Base-by-base conservation (phyloP, 2,888 invertebrate genomes). In the Eupithecia insigniata region DNA sequence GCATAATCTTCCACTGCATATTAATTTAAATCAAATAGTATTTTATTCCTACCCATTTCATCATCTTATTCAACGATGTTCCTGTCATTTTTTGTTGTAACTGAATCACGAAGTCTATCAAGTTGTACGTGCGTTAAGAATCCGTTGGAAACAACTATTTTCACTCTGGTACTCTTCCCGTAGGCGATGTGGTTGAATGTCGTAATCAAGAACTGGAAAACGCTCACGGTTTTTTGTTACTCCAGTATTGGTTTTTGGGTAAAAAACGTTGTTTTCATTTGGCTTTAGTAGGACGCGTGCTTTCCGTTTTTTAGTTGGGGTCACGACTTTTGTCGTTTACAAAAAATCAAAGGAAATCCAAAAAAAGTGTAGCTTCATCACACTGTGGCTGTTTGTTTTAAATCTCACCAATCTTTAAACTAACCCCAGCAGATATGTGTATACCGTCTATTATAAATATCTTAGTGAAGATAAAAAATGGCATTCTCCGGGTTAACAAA, bases 81-180 rank as follows among this genome's bases (percentile, higher is more conserved):
- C 36, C 62, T 68, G 74, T 78, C 75, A 83, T 80, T 84, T 88
- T 88, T 89, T 87, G 80, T 82, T 81, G 68, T 72, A 70, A 70
- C 75, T 46, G 69, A 82, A 83, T 87, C 89, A 89, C 89, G 89
- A 89, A 83, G 79, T 87, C 84, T 80, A 86, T 87, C 85, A 82
- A 78, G 76, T 82, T 80, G 89, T 89, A 90, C 90, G 90, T 90
- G 90, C 90, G 89, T 90, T 81, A 75, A 87, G 81, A 89, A 87
- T 87, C 75, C 80, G 78, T 77, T 72, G 22, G 67, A 32, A 58
- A 32, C 18, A 51, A 73, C 70, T 68, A 66, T 70, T 61, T 66
- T 61, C 60, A 70, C 62, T 69, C 71, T 46, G 46, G 34, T 61
- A 16, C 34, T 30, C 65, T 58, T 69, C 74, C 76, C 71, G 75